Evolutionary conservation across 2,888 invertebrate genomes (phyloP), one percentile per base, ranked within the genome.

Genomic region (Lasioglossum lativentre): DNA sequence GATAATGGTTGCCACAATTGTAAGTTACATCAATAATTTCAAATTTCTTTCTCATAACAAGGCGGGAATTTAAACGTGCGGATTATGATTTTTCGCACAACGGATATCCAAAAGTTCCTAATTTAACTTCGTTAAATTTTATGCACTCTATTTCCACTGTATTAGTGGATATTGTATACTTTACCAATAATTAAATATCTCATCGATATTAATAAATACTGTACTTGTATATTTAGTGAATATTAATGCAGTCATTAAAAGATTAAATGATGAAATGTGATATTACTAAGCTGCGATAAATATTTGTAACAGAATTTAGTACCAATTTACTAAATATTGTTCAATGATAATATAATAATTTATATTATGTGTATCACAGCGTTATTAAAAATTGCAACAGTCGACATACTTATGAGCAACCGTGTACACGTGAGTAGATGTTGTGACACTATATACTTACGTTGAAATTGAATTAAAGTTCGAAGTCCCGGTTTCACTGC

Each of bases 1-100:
- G 27, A 82, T 74, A 80, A 56, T 30, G 71, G 86, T 86, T 86
- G 52, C 80, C 12, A 85, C 3, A 80, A 66, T 30, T 71, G 6
- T 12, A 52, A 14, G 68, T 86, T 84, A 76, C 14, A 75, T 78
- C 84, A 16, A 80, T 86, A 77, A 75, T 74, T 70, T n/a, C 10
- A 66, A 66, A 42, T 38, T 45, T n/a, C 45, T 59, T 30, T 30
- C 38, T 1, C 1, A 8, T 12, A 4, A 40, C 1, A 16, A 4
- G 0, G 40, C 34, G 34, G 47, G 52, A 73, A n/a, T 8, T 47
- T n/a, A 40, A 30, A 42, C 42, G 34, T 16, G 14, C n/a, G n/a
- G n/a, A n/a, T n/a, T n/a, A n/a, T n/a, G n/a, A n/a, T n/a, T n/a
- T n/a, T n/a, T n/a, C n/a, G n/a, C n/a, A n/a, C n/a, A n/a, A n/a